Evolutionary conservation across 2,888 invertebrate genomes (phyloP).

Genomic region (Tanypteryx hageni): DNA sequence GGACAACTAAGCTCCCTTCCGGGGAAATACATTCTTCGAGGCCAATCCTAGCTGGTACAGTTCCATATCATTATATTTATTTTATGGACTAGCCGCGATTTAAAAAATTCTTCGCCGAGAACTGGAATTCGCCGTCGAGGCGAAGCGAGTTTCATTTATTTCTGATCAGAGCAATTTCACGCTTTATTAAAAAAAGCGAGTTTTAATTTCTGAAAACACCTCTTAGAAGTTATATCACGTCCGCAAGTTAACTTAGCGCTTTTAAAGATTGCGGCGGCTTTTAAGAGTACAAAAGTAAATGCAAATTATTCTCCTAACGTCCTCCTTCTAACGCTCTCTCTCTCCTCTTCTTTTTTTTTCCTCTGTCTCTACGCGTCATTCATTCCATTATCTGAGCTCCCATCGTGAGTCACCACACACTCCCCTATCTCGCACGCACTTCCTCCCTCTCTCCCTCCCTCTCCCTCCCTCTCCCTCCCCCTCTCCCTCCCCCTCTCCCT

Average conservation of each 20-base stretch:
- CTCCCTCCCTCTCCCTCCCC: not conserved
- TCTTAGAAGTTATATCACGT: not conserved
- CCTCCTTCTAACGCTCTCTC: not conserved
- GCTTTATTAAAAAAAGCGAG: too few relatives aligned
- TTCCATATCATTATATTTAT: not conserved
- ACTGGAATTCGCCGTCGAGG: too few relatives aligned
- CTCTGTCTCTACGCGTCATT: not conserved
- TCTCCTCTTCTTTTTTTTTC: not conserved
- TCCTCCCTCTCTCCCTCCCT: not conserved
- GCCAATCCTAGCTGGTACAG: not conserved
- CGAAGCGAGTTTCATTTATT: too few relatives aligned
- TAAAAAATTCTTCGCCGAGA: too few relatives aligned
- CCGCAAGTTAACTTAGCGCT: not conserved
- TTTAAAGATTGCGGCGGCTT: not conserved
- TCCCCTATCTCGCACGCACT: conserved; percentile 39
- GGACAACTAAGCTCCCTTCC: not conserved
- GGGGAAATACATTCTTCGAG: not conserved
- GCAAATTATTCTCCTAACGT: not conserved
- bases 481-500: not conserved
- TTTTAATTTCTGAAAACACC: too few relatives aligned
- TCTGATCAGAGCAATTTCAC: too few relatives aligned
- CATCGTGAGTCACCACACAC: not conserved
- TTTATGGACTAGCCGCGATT: too few relatives aligned
- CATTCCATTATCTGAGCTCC: not conserved
- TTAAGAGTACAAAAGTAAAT: not conserved